Base-by-base conservation (phyloP, 1,140 invertebrate species). In the Dufourea novaeangliae region DNA sequence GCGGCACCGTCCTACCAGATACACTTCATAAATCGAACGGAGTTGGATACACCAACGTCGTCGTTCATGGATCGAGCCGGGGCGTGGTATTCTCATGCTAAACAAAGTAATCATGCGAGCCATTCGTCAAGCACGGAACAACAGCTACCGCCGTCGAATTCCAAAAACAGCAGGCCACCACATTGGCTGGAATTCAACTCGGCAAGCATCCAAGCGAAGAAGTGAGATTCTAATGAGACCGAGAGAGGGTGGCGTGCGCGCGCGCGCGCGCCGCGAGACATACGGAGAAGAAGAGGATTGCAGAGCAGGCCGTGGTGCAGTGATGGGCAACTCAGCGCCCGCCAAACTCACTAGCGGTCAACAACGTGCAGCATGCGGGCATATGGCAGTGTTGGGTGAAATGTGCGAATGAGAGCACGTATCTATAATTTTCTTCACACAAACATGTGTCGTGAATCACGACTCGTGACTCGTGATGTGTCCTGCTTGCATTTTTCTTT, bases 151-250 rank as follows among this genome's bases (percentile, higher is more conserved):
- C 71, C 69, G 62, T 81, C 62, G 68, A 84, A 82, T 85, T 82
- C 62, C 37, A 50, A 79, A 85, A 84, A 79, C 82, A 67, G 56
- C 56, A 50, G 68, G 52, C 41, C 59, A 75, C 54, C 69, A 27
- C 82, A 81, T 85, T 84, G 82, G 82, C 75, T 63, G 75, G 77
- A 63, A 73, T 82, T 85, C 84, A 85, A 84, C 70, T 85, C 71
- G 84, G 84, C 83, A 82, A 57, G 25, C 79, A 64, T 85, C 79
- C 82, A 85, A 81, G 11, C 50, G 56, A 75, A 63, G 78, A 66
- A 78, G 74, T 50, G 78, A 80, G 83, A 75, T 84, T 80, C 77
- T 84, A 84, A 84, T 83, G 78, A 78, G 71, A n/a, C 67, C 50
- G 76, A 70, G 59, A 52, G n/a, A 44, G 52, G 71, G 50, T 46